phyloP scores from a whole-genome alignment of 1,140 invertebrate species.

The Radopholus similis region DNA sequence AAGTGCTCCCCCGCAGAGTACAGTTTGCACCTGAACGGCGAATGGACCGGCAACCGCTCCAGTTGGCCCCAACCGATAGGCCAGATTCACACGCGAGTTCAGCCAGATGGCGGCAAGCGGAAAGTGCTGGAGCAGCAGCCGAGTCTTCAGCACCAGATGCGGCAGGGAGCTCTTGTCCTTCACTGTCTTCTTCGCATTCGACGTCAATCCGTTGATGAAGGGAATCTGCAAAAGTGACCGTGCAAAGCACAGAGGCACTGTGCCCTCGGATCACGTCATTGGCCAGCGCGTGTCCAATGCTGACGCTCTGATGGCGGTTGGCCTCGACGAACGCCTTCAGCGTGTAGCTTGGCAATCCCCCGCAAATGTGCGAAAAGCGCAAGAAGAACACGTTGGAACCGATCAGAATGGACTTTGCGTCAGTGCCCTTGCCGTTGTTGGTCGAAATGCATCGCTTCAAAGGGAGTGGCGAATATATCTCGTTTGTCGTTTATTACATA shows the following conservation, averaged over 20 bases:
- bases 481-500: no score
- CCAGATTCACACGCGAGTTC: conserved; percentile 22
- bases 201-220: no score
- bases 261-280: conserved; percentile 41
- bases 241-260: neutral
- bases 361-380: conserved; percentile 12
- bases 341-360: conserved; percentile 9
- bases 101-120: conserved; percentile 55
- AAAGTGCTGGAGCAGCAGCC: conserved; percentile 57
- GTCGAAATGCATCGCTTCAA: neutral
- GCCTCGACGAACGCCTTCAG: conserved; percentile 20
- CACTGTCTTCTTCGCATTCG: neutral
- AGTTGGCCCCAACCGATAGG: conserved; percentile 21
- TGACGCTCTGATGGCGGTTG: neutral
- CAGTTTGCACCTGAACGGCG: conserved; percentile 37
- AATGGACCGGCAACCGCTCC: neutral
- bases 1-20: conserved; percentile 28
- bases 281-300: conserved; percentile 46
- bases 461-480: no score
- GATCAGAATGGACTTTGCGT: neutral
- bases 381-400: conserved; percentile 11
- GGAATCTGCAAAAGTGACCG: no score
- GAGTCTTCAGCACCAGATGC: conserved; percentile 55
- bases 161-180: conserved; percentile 42
- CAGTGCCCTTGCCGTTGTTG: conserved; percentile 3